A percentile compares a stretch with the other conserved stretches of the same genome.
phyloP scores from a whole-genome alignment of 2,888 invertebrate genomes.

The Cremastinae sp. region DNA sequence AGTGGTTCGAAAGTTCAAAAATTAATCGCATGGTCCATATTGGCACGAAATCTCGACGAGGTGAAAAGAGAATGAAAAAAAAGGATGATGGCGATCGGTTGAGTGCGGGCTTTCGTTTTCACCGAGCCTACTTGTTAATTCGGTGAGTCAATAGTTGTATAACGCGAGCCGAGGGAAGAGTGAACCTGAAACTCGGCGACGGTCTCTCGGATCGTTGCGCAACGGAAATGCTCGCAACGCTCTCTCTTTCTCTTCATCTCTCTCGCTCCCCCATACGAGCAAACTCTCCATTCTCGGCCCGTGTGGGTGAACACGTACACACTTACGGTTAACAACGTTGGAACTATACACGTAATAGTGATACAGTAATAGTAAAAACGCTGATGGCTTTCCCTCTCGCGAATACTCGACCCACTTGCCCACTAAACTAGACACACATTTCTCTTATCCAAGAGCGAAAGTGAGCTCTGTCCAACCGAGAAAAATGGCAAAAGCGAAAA shows the following conservation, averaged over 20 bases:
- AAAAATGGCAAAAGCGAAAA: conserved; percentile 8
- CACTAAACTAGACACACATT: conserved; percentile 80
- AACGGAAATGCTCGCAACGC: conserved; percentile 65
- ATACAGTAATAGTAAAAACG: conserved; percentile 51
- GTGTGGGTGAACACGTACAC: neutral
- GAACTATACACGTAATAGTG: conserved; percentile 30
- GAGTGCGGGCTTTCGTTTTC: conserved; percentile 78
- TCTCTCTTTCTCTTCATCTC: conserved; percentile 15
- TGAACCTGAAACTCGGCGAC: conserved; percentile 72
- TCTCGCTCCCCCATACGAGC: too few relatives aligned
- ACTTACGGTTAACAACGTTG: neutral
- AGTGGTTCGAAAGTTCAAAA: too few relatives aligned
- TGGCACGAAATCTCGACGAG: neutral
- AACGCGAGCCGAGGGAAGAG: conserved; percentile 66
- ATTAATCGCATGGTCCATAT: too few relatives aligned
- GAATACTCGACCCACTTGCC: conserved; percentile 77
- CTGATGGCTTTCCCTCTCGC: conserved; percentile 75
- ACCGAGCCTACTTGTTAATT: conserved; percentile 80
- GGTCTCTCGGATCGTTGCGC: conserved; percentile 71
- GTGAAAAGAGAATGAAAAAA: neutral
- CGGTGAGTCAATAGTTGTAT: conserved; percentile 80
- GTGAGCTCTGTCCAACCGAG: conserved; percentile 9
- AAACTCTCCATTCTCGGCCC: too few relatives aligned
- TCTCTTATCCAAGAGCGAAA: conserved; percentile 76
- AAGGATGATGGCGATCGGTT: conserved; percentile 49